Conservation (phyloP, 2,888 invertebrate genomes). For the Nomada fucata region DNA sequence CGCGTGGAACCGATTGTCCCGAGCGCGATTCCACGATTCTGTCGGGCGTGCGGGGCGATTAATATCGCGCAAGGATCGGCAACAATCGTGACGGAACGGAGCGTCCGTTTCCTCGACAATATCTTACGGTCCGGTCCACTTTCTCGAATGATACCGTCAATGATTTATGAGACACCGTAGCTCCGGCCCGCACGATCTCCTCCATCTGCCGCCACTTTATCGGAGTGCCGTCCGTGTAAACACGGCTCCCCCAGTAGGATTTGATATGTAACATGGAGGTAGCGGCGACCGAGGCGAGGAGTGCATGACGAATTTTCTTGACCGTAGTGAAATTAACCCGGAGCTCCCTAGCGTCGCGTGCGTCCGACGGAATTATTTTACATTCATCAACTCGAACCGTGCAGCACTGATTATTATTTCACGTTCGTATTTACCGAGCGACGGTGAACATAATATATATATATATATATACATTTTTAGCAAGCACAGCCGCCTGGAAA, state of each 20-base stretch:
- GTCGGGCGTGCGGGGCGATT: slow-evolving; percentile 6
- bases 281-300: neutral
- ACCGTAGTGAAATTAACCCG: slow-evolving; percentile 5
- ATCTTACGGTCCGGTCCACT: slow-evolving; percentile 58
- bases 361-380: too few relatives aligned
- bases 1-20: too few relatives aligned
- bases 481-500: neutral
- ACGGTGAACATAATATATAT: neutral
- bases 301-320: neutral
- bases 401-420: too few relatives aligned
- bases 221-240: slow-evolving; percentile 53
- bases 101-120: slow-evolving; percentile 46
- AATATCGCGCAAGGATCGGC: slow-evolving; percentile 49
- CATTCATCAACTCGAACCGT: too few relatives aligned
- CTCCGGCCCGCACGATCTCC: slow-evolving; percentile 53
- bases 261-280: slow-evolving; percentile 12
- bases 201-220: slow-evolving; percentile 55
- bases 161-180: slow-evolving; percentile 56
- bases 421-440: too few relatives aligned
- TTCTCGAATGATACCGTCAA: slow-evolving; percentile 55
- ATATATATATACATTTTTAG: neutral
- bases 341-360: neutral
- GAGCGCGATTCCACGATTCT: too few relatives aligned
- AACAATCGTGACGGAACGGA: slow-evolving; percentile 32
- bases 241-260: slow-evolving; percentile 30